A percentile compares a stretch with the other conserved stretches of the same genome.
Evolutionary conservation across 1,140 invertebrate genomes (phyloP).

Genomic region (Caenorhabditis inopinata): DNA sequence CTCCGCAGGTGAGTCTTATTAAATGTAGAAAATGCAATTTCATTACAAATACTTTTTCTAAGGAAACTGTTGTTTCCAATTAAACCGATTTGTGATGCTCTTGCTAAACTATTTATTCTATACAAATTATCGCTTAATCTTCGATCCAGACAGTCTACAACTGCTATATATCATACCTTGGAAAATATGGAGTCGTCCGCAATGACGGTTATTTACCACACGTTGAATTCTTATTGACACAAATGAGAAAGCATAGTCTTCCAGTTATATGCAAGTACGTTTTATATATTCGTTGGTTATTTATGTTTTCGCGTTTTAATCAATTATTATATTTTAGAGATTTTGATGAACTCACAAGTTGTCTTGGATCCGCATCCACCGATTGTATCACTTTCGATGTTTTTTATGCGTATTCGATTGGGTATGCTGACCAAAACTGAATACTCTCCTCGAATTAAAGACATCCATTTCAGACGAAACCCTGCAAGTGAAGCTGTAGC

Average conservation of each 20-base stretch:
- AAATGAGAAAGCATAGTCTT: neutral
- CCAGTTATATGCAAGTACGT: conserved; percentile 4
- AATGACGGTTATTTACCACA: conserved; percentile 3
- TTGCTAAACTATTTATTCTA: too few species aligned
- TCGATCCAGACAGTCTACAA: neutral
- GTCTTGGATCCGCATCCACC: neutral
- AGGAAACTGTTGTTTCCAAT: too few species aligned
- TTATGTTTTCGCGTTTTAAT: too few species aligned
- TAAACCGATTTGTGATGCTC: too few species aligned
- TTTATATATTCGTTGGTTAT: too few species aligned
- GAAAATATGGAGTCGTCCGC: conserved; percentile 14
- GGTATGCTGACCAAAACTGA: neutral
- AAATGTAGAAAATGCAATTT: too few species aligned
- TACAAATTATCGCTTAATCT: too few species aligned
- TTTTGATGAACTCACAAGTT: conserved; percentile 31
- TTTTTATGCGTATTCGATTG: neutral
- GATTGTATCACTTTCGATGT: conserved; percentile 29
- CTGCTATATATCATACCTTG: conserved; percentile 1
- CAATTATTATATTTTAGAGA: neutral
- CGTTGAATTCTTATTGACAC: neutral
- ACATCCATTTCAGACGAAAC: neutral
- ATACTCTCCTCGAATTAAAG: neutral
- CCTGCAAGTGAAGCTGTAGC: conserved; percentile 6
- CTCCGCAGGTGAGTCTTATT: neutral
- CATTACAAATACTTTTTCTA: too few species aligned